A percentile compares a stretch with the other conserved stretches of the same genome.
phyloP scores from a whole-genome alignment of 2,797 vertebrate genomes.

The Hyperoplus lanceolatus region DNA sequence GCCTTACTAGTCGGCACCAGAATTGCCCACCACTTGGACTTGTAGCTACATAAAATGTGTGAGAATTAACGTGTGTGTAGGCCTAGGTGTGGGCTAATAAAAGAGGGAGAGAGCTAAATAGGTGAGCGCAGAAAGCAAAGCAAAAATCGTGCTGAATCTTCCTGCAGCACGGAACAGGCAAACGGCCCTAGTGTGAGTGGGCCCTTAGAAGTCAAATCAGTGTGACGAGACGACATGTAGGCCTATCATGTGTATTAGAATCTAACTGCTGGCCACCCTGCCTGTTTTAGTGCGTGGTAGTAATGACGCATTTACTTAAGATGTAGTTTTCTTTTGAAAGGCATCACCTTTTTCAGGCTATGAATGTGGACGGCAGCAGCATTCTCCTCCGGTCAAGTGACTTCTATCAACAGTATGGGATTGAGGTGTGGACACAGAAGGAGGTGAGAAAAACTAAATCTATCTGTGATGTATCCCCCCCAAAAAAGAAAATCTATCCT shows the following conservation, averaged over 20 bases:
- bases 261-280: no score
- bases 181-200: no score
- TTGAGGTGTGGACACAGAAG: conserved; percentile 88
- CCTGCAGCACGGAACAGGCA: no score
- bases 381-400: conserved; percentile 85
- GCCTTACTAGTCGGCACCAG: no score
- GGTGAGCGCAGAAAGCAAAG: no score
- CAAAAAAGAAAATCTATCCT: background rate
- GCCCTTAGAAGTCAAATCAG: background rate
- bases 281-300: background rate
- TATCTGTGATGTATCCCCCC: background rate
- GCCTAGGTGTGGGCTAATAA: no score
- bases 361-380: conserved; percentile 82
- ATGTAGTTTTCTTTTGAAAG: background rate
- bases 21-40: no score
- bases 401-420: conserved; percentile 83
- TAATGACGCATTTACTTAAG: background rate
- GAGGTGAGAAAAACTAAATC: conserved; percentile 79
- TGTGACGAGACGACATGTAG: background rate
- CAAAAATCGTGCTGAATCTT: no score
- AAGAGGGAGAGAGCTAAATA: no score
- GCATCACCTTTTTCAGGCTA: conserved; percentile 62
- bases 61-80: no score
- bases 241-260: background rate
- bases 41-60: no score